Percentiles rank a stretch among this genome's conserved stretches.
These are phyloP conservation scores for Crossaster papposus DNA, from an alignment of 53 echinoderm and acorn worm species.

Conservation along the genomic window DNA sequence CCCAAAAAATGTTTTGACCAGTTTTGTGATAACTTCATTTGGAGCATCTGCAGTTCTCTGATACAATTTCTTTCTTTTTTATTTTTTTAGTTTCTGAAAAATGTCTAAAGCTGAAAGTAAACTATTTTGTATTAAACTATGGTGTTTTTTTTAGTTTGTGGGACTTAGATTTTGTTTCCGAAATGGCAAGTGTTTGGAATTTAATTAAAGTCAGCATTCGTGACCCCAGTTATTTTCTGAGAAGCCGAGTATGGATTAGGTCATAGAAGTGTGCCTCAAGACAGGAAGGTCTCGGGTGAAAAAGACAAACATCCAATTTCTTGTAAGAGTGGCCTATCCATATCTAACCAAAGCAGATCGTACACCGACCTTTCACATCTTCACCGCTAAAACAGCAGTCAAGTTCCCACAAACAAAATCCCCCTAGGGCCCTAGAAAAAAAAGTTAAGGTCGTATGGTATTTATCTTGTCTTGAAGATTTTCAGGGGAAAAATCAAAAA, in stretches of 20 bases:
- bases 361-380: neutral
- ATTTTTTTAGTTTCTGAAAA: no score
- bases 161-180: no score
- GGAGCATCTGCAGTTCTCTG: no score
- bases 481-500: neutral
- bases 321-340: neutral
- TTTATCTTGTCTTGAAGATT: slow-evolving; percentile 35
- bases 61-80: no score
- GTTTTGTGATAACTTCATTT: no score
- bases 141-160: no score
- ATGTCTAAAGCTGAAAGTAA: no score
- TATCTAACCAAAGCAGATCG: slow-evolving; percentile 28
- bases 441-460: slow-evolving; percentile 6
- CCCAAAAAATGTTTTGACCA: no score
- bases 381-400: slow-evolving; percentile 6
- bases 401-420: neutral
- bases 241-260: neutral
- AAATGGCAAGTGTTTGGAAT: no score
- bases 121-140: no score
- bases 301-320: neutral
- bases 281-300: neutral
- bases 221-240: neutral
- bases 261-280: neutral
- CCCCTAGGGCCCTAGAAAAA: slow-evolving; percentile 8
- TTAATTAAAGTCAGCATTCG: no score